Conservation (phyloP, 2,888 invertebrate genomes). For the Agonopterix alstromeriana region DNA sequence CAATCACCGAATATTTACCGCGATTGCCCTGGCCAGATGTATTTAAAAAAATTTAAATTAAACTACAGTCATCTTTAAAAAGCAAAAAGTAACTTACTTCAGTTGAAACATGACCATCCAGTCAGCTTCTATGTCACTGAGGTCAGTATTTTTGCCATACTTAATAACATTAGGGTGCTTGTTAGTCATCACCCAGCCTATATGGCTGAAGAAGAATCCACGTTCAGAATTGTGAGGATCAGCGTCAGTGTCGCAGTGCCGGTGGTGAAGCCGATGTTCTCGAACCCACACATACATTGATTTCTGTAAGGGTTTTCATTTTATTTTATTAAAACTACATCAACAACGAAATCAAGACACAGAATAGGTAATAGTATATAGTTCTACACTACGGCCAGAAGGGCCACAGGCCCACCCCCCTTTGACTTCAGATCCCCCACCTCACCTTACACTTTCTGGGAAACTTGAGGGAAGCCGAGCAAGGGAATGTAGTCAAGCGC, state of each 20-base stretch:
- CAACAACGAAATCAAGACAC: too few relatives aligned
- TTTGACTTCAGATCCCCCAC: too few relatives aligned
- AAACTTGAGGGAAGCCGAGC: too few relatives aligned
- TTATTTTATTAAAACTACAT: too few relatives aligned
- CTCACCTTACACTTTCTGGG: too few relatives aligned
- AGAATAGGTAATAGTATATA: too few relatives aligned
- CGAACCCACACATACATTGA: slow-evolving; percentile 84
- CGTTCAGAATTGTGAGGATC: slow-evolving; percentile 88
- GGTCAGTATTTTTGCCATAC: slow-evolving; percentile 81
- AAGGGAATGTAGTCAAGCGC: too few relatives aligned
- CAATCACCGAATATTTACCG: too few relatives aligned
- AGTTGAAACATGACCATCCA: slow-evolving; percentile 85
- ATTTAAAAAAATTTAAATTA: not conserved
- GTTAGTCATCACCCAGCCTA: slow-evolving; percentile 88
- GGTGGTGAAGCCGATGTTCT: slow-evolving; percentile 60
- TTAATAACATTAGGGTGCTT: slow-evolving; percentile 87
- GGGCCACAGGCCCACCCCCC: too few relatives aligned
- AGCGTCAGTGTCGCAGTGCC: slow-evolving; percentile 81
- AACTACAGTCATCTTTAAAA: slow-evolving; percentile 11
- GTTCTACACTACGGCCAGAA: too few relatives aligned
- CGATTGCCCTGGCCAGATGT: too few relatives aligned
- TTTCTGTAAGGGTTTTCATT: slow-evolving; percentile 69
- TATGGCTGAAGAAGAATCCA: slow-evolving; percentile 92
- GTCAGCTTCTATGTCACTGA: slow-evolving; percentile 85
- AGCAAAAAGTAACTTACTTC: slow-evolving; percentile 66